These are phyloP conservation scores for Drosophila robusta DNA, from an alignment of 2,888 invertebrate species.

Conservation along the genomic window DNA sequence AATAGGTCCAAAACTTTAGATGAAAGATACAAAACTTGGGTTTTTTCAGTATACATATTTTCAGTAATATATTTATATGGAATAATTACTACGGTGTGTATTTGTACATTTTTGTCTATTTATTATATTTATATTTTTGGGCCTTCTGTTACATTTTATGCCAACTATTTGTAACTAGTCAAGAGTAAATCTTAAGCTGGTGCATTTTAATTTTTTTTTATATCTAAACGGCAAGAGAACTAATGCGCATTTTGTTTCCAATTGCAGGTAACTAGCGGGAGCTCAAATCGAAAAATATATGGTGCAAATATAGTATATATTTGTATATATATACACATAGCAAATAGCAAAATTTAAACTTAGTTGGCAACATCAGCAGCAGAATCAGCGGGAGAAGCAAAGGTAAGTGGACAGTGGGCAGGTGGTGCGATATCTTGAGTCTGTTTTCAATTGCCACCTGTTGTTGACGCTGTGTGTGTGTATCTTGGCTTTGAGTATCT, in stretches of 20 bases:
- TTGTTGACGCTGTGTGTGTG: slow-evolving; percentile 46
- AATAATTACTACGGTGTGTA: too few species aligned
- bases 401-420: slow-evolving; percentile 57
- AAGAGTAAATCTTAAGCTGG: too few species aligned
- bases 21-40: too few species aligned
- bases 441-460: slow-evolving; percentile 61
- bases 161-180: too few species aligned
- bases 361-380: slow-evolving; percentile 32
- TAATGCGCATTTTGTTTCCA: slow-evolving; percentile 11
- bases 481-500: slow-evolving; percentile 41
- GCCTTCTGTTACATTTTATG: too few species aligned
- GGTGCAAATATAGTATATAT: neutral
- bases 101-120: too few species aligned
- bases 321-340: neutral
- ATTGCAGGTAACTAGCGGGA: slow-evolving; percentile 52
- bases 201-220: neutral
- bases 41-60: too few species aligned
- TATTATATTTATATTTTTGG: too few species aligned
- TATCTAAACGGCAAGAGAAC: neutral
- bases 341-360: slow-evolving; percentile 18
- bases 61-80: too few species aligned
- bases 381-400: slow-evolving; percentile 9
- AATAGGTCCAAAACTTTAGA: too few species aligned
- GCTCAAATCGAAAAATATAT: neutral
- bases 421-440: slow-evolving; percentile 47